These are phyloP conservation scores for Sebastes diploproa DNA, from an alignment of 2,797 vertebrate species.

Conservation along the genomic window DNA sequence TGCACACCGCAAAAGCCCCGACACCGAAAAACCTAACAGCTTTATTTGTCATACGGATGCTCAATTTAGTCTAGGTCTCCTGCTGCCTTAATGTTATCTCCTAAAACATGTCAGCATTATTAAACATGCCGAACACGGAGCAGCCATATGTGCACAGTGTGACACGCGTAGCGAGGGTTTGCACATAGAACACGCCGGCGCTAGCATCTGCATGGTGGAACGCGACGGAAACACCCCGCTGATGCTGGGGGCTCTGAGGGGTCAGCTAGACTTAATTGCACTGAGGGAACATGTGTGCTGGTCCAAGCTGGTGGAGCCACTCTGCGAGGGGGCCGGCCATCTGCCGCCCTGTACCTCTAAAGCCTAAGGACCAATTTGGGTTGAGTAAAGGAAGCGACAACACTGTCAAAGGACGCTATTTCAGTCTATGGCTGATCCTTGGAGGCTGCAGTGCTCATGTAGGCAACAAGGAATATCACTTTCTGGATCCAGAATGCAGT, in stretches of 20 bases:
- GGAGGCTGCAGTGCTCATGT: background rate
- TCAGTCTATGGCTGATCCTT: slow-evolving; percentile 7
- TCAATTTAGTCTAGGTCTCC: slow-evolving; percentile 59
- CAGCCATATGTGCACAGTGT: slow-evolving; percentile 78
- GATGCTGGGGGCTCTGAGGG: slow-evolving; percentile 70
- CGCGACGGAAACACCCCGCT: slow-evolving; percentile 75
- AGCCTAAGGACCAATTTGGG: slow-evolving; percentile 59
- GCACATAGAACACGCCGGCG: slow-evolving; percentile 43
- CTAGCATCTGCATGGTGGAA: slow-evolving; percentile 75
- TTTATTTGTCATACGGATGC: slow-evolving; percentile 66
- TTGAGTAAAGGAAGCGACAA: slow-evolving; percentile 51
- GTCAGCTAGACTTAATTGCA: slow-evolving; percentile 81
- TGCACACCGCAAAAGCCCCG: slow-evolving; percentile 26
- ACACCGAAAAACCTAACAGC: slow-evolving; percentile 44
- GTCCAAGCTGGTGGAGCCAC: slow-evolving; percentile 68
- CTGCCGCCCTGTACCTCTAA: slow-evolving; percentile 66
- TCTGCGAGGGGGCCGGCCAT: slow-evolving; percentile 68
- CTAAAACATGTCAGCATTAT: slow-evolving; percentile 66
- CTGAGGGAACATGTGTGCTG: slow-evolving; percentile 76
- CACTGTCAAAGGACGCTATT: slow-evolving; percentile 41
- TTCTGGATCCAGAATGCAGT: background rate
- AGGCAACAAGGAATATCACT: slow-evolving; percentile 3
- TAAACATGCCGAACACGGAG: slow-evolving; percentile 73
- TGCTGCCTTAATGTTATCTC: slow-evolving; percentile 59
- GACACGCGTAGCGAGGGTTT: slow-evolving; percentile 56